Evolutionary conservation across 2,797 vertebrate species (phyloP).

Genomic region (Neopelma chrysocephalum): DNA sequence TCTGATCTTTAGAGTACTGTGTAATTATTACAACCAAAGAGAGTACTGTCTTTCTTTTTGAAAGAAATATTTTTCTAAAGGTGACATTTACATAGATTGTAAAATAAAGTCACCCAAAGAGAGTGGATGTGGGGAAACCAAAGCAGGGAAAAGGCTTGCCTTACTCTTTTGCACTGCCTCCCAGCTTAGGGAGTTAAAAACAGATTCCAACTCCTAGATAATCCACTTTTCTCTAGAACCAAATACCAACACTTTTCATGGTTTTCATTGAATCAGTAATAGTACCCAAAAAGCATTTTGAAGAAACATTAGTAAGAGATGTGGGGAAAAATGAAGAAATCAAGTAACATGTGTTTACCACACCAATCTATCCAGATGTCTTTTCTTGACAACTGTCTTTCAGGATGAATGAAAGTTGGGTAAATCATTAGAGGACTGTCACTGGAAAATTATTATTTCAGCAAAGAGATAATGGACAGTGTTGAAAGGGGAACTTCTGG

Average conservation of each 20-base stretch:
- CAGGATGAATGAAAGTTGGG: not conserved
- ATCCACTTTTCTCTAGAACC: not conserved
- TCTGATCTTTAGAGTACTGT: not conserved
- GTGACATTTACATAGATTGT: not conserved
- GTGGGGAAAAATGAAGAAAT: not conserved
- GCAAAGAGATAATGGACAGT: not conserved
- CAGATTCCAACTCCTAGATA: not conserved
- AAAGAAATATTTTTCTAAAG: not conserved
- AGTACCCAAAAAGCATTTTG: not conserved
- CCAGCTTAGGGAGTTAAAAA: not conserved
- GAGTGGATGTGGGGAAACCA: not conserved
- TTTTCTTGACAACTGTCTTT: not conserved
- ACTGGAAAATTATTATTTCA: not conserved
- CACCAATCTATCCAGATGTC: not conserved
- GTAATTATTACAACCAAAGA: not conserved
- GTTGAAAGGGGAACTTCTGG: not conserved
- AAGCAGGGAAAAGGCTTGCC: not conserved
- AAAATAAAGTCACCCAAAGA: not conserved
- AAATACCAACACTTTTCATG: not conserved
- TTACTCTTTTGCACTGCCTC: not conserved
- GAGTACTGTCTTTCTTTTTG: not conserved
- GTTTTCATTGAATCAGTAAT: not conserved
- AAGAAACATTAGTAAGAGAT: not conserved
- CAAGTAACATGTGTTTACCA: not conserved
- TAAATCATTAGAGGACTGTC: not conserved